Evolutionary conservation across 2,113 vertebrate species (phyloP).

Genomic region (Leptobrachium leishanense): DNA sequence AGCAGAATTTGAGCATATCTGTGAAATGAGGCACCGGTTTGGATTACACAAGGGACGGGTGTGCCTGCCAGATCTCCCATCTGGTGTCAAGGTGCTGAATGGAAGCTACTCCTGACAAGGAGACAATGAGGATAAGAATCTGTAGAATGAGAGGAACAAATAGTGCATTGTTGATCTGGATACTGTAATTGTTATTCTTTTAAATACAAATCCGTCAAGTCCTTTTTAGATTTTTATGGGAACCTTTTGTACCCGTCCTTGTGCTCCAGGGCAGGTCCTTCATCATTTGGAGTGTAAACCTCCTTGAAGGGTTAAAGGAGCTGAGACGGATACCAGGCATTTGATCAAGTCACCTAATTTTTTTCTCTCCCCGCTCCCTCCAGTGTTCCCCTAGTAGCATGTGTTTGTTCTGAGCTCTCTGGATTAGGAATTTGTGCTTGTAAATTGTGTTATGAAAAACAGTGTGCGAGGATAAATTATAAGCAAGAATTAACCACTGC

Average conservation of each 20-base stretch:
- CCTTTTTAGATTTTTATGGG: background rate
- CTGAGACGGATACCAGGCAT: background rate
- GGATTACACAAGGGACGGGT: slow-evolving; percentile 60
- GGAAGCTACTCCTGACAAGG: slow-evolving; percentile 40
- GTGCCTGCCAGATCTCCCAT: slow-evolving; percentile 53
- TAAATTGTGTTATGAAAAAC: slow-evolving; percentile 7
- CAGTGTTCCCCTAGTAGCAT: background rate
- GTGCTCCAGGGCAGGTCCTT: background rate
- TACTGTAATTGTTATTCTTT: background rate
- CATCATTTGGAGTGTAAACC: background rate
- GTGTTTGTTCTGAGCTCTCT: slow-evolving; percentile 7
- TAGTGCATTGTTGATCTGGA: background rate
- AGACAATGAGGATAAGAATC: slow-evolving; percentile 50
- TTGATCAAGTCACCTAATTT: slow-evolving; percentile 1
- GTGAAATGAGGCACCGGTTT: slow-evolving; percentile 64
- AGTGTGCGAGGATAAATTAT: slow-evolving; percentile 38
- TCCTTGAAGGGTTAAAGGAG: background rate
- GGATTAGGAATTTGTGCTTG: background rate
- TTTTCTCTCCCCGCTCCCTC: background rate
- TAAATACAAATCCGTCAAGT: background rate
- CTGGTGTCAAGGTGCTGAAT: slow-evolving; percentile 56
- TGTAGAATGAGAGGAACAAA: background rate
- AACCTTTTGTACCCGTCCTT: no score
- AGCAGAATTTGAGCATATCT: slow-evolving; percentile 61
- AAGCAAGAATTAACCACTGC: slow-evolving; percentile 22